phyloP scores from a whole-genome alignment of 2,113 vertebrate genomes.

The Amphiprion percula region DNA sequence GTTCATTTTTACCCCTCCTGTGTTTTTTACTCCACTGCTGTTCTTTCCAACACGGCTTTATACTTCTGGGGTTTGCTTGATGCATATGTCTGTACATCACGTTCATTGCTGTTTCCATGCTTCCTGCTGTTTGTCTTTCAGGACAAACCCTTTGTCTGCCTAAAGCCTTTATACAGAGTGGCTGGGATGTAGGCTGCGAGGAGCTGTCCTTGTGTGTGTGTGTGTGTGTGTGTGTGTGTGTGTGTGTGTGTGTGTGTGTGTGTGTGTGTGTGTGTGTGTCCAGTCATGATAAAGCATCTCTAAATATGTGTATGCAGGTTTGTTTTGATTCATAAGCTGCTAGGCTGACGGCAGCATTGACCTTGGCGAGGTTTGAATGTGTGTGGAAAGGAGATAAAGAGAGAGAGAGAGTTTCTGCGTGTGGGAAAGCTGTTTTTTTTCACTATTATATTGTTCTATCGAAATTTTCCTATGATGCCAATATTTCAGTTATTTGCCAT shows the following conservation, averaged over 20 bases:
- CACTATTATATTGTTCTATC: constrained; percentile 34
- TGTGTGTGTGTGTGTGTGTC: constrained; percentile 37
- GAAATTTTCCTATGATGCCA: constrained; percentile 77
- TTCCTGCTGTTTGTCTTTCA: constrained; percentile 70
- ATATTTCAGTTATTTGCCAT: constrained; percentile 60
- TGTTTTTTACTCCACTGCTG: too few species aligned
- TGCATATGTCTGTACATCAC: constrained; percentile 35
- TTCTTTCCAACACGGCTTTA: neutral
- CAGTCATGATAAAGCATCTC: constrained; percentile 56
- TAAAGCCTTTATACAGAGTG: constrained; percentile 59
- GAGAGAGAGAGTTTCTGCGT: neutral
- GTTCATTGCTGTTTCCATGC: constrained; percentile 41
- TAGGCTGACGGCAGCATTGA: constrained; percentile 69
- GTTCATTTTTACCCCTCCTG: constrained; percentile 18
- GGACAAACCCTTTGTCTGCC: constrained; percentile 65
- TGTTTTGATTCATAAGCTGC: constrained; percentile 69
- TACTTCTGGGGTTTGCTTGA: neutral
- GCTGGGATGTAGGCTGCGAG: constrained; percentile 63
- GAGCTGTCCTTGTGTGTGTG: constrained; percentile 36
- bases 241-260: constrained; percentile 32
- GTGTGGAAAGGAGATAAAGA: constrained; percentile 52
- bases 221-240: constrained; percentile 39
- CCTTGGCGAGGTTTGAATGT: constrained; percentile 58
- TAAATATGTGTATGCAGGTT: constrained; percentile 40
- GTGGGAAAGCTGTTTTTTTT: constrained; percentile 13